These are phyloP conservation scores for Chrysomela aeneicollis DNA, from an alignment of 2,888 invertebrate species.

Conservation along the genomic window DNA sequence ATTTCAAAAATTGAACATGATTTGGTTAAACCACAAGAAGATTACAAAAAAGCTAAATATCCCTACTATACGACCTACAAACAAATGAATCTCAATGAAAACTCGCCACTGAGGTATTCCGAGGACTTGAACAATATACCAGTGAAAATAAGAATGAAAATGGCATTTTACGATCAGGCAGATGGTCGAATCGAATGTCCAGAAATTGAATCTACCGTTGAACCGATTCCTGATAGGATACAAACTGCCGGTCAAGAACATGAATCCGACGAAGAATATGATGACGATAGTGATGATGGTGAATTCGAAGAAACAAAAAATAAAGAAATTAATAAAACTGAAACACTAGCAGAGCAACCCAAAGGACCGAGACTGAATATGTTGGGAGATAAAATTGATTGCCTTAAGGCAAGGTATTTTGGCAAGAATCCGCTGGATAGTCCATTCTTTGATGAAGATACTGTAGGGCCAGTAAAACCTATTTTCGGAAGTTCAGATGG, in stretches of 20 bases:
- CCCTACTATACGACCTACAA: conserved; percentile 67
- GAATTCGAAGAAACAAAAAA: conserved; percentile 54
- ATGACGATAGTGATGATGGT: conserved; percentile 48
- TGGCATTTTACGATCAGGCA: conserved; percentile 75
- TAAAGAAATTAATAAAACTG: conserved; percentile 45
- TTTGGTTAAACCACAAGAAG: conserved; percentile 36
- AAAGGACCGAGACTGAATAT: conserved; percentile 66
- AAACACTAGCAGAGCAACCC: conserved; percentile 52
- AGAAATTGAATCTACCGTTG: conserved; percentile 65
- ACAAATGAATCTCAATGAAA: conserved; percentile 59
- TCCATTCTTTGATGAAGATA: conserved; percentile 72
- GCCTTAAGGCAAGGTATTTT: conserved; percentile 73
- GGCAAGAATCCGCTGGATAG: conserved; percentile 78
- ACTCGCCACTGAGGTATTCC: conserved; percentile 74
- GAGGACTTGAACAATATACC: conserved; percentile 71
- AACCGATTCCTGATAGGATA: conserved; percentile 65
- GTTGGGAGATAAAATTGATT: conserved; percentile 77
- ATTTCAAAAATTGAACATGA: conserved; percentile 48
- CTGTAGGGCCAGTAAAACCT: conserved; percentile 64
- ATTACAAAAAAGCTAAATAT: conserved; percentile 64
- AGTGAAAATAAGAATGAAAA: conserved; percentile 69
- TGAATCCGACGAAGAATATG: conserved; percentile 44
- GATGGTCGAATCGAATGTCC: conserved; percentile 64
- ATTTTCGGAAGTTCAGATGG: conserved; percentile 45
- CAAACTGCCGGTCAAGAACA: conserved; percentile 56